A percentile compares a stretch with the other conserved stretches of the same genome.
These are phyloP conservation scores for Oriolus oriolus DNA, from an alignment of 2,113 vertebrate species.

Conservation along the genomic window DNA sequence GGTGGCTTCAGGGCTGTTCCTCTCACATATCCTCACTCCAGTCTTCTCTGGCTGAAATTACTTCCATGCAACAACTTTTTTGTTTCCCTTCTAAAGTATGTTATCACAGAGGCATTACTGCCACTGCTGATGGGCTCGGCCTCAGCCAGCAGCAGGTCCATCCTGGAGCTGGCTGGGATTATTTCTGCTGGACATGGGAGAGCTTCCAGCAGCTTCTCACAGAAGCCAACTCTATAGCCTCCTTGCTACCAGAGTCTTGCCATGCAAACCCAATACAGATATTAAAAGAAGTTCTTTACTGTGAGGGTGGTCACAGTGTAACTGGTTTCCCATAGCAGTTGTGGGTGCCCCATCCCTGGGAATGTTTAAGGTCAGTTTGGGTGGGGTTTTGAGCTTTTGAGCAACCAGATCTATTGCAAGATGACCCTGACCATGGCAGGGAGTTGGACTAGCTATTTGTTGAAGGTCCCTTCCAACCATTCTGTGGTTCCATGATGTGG, in stretches of 20 bases:
- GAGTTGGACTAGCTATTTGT: not conserved
- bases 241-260: not conserved
- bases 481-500: not conserved
- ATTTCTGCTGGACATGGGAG: not conserved
- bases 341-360: not conserved
- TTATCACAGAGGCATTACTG: not conserved
- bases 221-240: not conserved
- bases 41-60: not conserved
- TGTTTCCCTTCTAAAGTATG: not conserved
- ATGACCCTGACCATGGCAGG: not conserved
- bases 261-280: not conserved
- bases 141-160: accelerated
- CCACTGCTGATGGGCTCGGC: not conserved
- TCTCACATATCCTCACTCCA: not conserved
- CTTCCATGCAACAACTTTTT: not conserved
- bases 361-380: not conserved
- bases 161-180: not conserved
- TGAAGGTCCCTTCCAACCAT: not conserved
- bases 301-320: not conserved
- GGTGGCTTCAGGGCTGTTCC: not conserved
- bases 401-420: not conserved
- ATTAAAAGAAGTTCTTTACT: not conserved
- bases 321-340: not conserved
- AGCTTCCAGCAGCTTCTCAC: not conserved
- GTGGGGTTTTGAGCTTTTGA: not conserved